These are phyloP conservation scores for Gobiocypris rarus DNA, from an alignment of 2,113 vertebrate species.

Conservation along the genomic window DNA sequence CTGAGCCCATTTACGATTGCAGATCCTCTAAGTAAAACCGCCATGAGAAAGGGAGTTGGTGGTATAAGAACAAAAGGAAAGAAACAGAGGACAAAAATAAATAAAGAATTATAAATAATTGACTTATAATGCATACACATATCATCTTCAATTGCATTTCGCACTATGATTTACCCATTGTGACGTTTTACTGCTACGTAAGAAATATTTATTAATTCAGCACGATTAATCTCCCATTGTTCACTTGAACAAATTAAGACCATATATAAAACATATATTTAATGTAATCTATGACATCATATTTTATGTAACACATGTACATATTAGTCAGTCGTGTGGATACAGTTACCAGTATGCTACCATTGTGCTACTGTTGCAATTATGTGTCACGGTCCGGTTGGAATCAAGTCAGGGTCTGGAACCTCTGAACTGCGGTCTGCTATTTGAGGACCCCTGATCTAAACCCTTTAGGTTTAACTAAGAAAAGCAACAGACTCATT, in stretches of 20 bases:
- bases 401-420: too few relatives aligned
- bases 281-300: too few relatives aligned
- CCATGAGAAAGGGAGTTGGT: constrained; percentile 33
- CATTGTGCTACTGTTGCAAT: too few relatives aligned
- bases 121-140: background rate
- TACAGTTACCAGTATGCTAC: too few relatives aligned
- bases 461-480: background rate
- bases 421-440: too few relatives aligned
- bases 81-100: constrained; percentile 4
- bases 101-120: background rate
- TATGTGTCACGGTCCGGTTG: too few relatives aligned
- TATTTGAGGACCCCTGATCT: too few relatives aligned
- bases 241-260: background rate
- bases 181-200: background rate
- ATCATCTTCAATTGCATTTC: background rate
- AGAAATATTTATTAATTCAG: background rate
- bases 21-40: constrained; percentile 37
- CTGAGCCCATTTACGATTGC: constrained; percentile 44
- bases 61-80: constrained; percentile 37
- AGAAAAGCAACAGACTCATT: background rate
- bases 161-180: background rate
- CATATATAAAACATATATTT: background rate
- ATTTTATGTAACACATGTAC: too few relatives aligned
- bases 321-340: too few relatives aligned
- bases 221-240: background rate